phyloP scores from a whole-genome alignment of 2,888 invertebrate genomes.

The Dyspetes luteomarginatus region DNA sequence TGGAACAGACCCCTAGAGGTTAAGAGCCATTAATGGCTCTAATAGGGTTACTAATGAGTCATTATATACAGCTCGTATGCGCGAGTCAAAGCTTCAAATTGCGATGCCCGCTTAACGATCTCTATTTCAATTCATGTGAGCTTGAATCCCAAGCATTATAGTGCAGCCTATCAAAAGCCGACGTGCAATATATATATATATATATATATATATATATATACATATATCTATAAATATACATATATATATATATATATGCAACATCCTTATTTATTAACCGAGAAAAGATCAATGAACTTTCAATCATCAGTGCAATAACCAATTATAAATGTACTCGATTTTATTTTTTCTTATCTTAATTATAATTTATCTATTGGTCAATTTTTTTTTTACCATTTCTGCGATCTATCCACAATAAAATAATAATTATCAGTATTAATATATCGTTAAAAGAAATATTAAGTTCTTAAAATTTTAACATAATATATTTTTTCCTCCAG shows the following conservation, averaged over 20 bases:
- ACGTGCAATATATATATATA: not conserved
- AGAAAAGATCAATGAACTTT: conserved; percentile 9
- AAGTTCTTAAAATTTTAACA: too few species aligned
- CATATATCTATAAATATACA: too few species aligned
- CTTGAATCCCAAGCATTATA: not conserved
- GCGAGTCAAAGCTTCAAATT: conserved; percentile 61
- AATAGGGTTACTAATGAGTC: conserved; percentile 76
- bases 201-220: too few species aligned
- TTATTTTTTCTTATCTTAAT: too few species aligned
- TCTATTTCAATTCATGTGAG: conserved; percentile 23
- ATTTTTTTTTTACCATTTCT: too few species aligned
- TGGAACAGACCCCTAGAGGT: conserved; percentile 78
- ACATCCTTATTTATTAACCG: not conserved
- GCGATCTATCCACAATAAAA: too few species aligned
- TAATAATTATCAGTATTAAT: too few species aligned
- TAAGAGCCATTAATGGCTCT: conserved; percentile 75
- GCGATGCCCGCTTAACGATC: conserved; percentile 53
- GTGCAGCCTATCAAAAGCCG: not conserved
- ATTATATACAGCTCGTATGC: conserved; percentile 70
- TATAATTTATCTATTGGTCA: too few species aligned
- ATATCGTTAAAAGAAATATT: too few species aligned
- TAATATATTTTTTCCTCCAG: too few species aligned
- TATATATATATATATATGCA: too few species aligned
- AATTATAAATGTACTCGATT: too few species aligned
- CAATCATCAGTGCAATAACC: not conserved